Evolutionary conservation across 2,888 invertebrate species (phyloP).

Genomic region (Trichacis sp.): DNA sequence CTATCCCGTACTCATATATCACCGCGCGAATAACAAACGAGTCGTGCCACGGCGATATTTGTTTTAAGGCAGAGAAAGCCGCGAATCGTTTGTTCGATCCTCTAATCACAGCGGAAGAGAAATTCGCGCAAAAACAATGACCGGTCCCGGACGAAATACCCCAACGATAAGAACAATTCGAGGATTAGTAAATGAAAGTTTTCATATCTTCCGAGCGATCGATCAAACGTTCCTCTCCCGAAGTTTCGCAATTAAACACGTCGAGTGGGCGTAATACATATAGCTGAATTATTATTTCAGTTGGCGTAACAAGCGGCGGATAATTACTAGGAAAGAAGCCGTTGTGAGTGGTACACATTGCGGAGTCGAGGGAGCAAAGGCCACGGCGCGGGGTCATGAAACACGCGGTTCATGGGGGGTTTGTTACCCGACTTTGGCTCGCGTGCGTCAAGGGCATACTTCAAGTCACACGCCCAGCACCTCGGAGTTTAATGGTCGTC

Average conservation of each 20-base stretch:
- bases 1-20: conserved; percentile 28
- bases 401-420: conserved; percentile 30
- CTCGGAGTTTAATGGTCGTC: conserved; percentile 26
- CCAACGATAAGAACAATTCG: too few relatives aligned
- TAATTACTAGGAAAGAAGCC: conserved; percentile 35
- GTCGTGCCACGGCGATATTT: conserved; percentile 24
- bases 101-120: neutral
- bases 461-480: conserved; percentile 53
- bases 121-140: neutral
- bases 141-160: neutral
- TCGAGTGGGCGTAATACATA: conserved; percentile 5
- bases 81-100: neutral
- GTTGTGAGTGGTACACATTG: conserved; percentile 39
- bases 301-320: conserved; percentile 23
- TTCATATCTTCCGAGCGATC: neutral
- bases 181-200: too few relatives aligned
- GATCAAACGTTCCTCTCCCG: neutral
- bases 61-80: conserved; percentile 9
- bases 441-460: conserved; percentile 64
- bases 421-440: conserved; percentile 47
- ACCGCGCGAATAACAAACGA: conserved; percentile 21
- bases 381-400: conserved; percentile 36
- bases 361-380: conserved; percentile 34
- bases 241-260: neutral
- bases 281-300: conserved; percentile 5